Percentiles rank a stretch among this genome's conserved stretches.
phyloP scores from a whole-genome alignment of 2,113 vertebrate species.

The Corythornis madagascariensis region DNA sequence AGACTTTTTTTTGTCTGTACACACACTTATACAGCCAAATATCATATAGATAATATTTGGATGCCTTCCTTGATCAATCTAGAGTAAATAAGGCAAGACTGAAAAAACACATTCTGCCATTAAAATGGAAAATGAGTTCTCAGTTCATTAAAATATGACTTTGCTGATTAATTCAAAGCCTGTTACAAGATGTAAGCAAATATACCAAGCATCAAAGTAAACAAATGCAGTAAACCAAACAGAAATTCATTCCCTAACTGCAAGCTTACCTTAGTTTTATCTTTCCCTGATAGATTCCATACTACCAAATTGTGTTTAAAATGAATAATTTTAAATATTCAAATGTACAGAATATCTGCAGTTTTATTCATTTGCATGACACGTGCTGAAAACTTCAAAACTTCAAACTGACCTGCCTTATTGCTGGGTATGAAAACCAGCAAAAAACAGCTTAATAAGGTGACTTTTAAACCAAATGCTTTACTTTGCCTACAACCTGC shows the following conservation, averaged over 20 bases:
- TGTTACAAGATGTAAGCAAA: background rate
- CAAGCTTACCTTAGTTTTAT: background rate
- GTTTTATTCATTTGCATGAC: background rate
- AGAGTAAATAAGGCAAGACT: background rate
- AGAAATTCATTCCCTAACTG: background rate
- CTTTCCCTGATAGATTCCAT: background rate
- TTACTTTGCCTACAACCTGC: background rate
- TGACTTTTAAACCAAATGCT: background rate
- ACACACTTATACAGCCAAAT: background rate
- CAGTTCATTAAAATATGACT: background rate
- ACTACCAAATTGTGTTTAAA: background rate
- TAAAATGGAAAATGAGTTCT: background rate
- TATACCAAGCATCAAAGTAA: background rate
- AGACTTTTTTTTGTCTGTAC: background rate
- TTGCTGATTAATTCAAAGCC: background rate
- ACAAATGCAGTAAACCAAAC: background rate
- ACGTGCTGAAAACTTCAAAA: background rate
- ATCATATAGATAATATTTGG: background rate
- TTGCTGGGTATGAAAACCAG: background rate
- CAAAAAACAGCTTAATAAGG: background rate
- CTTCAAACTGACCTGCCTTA: background rate
- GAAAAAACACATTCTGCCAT: background rate
- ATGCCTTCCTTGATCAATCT: background rate
- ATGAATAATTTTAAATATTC: background rate
- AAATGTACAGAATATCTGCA: background rate